phyloP scores from a whole-genome alignment of 1,140 invertebrate genomes.

The Bombus sylvicola region DNA sequence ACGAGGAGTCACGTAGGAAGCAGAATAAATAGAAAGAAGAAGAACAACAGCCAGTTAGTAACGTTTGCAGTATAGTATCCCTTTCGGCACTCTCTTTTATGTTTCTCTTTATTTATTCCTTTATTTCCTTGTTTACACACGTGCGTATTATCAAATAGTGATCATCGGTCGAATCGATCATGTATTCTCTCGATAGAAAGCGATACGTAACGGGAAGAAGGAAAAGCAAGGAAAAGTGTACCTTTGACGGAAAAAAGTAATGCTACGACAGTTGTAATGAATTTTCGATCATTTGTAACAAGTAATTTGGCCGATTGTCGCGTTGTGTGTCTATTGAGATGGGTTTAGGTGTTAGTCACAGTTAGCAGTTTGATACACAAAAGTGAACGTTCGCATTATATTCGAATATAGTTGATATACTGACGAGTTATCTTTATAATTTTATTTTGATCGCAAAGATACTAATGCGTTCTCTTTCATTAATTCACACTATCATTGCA shows the following conservation, averaged over 20 bases:
- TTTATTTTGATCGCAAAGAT: too few species aligned
- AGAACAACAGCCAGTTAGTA: slow-evolving; percentile 77
- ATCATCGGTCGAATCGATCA: neutral
- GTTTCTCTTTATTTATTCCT: slow-evolving; percentile 3
- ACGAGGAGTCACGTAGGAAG: slow-evolving; percentile 75
- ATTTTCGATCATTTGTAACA: slow-evolving; percentile 20
- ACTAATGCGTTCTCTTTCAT: neutral
- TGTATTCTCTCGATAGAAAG: neutral
- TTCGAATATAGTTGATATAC: neutral
- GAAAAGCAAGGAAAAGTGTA: neutral
- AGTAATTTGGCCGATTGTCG: slow-evolving; percentile 69
- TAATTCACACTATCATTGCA: slow-evolving; percentile 8
- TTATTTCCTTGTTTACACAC: slow-evolving; percentile 5
- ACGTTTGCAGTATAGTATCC: slow-evolving; percentile 14
- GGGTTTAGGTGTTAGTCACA: slow-evolving; percentile 52
- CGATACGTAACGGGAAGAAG: neutral
- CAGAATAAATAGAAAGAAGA: slow-evolving; percentile 77
- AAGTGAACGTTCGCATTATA: slow-evolving; percentile 2
- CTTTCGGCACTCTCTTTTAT: slow-evolving; percentile 21
- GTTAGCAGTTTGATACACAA: slow-evolving; percentile 37
- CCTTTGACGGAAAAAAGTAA: neutral
- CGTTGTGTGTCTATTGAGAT: slow-evolving; percentile 76
- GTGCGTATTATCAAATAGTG: neutral
- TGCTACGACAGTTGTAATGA: neutral
- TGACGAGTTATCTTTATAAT: neutral